Evolutionary conservation across 1,140 invertebrate genomes (phyloP), one percentile per base, ranked within the genome.

Genomic region (Spodoptera frugiperda): DNA sequence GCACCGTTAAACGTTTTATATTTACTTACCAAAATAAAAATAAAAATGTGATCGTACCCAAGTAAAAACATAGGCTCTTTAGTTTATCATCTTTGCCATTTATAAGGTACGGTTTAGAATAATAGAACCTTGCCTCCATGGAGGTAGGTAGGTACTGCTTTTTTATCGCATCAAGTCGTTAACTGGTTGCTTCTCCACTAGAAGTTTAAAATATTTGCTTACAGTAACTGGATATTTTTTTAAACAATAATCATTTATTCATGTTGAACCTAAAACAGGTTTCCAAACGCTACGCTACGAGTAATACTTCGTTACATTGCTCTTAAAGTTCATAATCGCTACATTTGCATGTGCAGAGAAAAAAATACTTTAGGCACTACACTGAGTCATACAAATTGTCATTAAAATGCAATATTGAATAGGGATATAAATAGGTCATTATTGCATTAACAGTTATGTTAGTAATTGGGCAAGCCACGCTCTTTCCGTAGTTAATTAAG

Each of bases 401-500:
- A 63, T 3, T 15, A 57, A 44, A 63, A 63, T 63, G 19, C 19
- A 67, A 21, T 67, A 67, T 25, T 49, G 30, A 33, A 2, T 48
- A 48, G 19, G 33, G 12, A 49, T 67, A 46, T n/a, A 49, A 49
- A 48, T 67, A 67, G 19, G 21, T 61, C 14, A 59, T 59, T 46
- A 44, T 63, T 63, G 11, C 44, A 17, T 11, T 63, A 46, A 46
- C 10, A 15, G 39, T 17, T 17, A 44, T 48, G 63, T 49, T 48
- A 48, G 48, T 48, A 65, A 65, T 21, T 70, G 14, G 53, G 21
- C 14, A 49, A 54, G n/a, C 8, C 2, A 14, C 8, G 53, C 51
- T 44, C 33, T 44, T 63, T 48, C 71, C 21, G 17, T 30, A 8
- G 46, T 48, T 49, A 61, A 68, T 72, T 57, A 61, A 65, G 19